Conservation (phyloP, 2,113 vertebrate genomes). For the Mormoops blainvillei region DNA sequence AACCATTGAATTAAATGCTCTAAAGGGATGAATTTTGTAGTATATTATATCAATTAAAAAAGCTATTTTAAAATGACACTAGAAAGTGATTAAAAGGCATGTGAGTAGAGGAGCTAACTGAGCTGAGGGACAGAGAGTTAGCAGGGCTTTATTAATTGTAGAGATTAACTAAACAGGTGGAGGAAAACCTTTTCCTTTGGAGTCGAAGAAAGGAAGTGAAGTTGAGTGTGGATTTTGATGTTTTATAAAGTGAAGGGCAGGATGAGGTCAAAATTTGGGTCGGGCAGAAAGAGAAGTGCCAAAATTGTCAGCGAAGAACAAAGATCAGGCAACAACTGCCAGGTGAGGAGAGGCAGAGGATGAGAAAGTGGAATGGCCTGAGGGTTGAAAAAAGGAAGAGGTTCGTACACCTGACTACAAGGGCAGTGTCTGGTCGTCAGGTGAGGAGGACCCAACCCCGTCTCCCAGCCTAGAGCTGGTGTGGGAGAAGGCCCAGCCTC, state of each 20-base stretch:
- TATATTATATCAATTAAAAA: not conserved
- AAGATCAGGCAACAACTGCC: not conserved
- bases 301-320: not conserved
- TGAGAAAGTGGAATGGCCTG: not conserved
- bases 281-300: not conserved
- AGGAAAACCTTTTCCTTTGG: not conserved
- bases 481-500: not conserved
- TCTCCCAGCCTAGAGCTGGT: not conserved
- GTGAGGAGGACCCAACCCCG: too few species aligned
- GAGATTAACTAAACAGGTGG: not conserved
- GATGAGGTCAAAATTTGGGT: not conserved
- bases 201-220: not conserved
- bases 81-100: too few species aligned
- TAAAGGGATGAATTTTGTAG: not conserved
- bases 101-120: not conserved
- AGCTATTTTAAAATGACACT: not conserved
- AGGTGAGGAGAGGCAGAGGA: not conserved
- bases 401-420: not conserved
- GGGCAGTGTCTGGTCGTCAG: not conserved
- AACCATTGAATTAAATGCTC: not conserved
- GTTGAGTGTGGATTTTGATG: not conserved
- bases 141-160: not conserved
- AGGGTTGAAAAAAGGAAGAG: not conserved
- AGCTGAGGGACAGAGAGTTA: not conserved
- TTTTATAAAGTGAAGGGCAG: not conserved